Percentiles rank a stretch among this genome's conserved stretches.
These are phyloP conservation scores for Philaenus spumarius DNA, from an alignment of 1,140 invertebrate genomes.

Conservation along the genomic window DNA sequence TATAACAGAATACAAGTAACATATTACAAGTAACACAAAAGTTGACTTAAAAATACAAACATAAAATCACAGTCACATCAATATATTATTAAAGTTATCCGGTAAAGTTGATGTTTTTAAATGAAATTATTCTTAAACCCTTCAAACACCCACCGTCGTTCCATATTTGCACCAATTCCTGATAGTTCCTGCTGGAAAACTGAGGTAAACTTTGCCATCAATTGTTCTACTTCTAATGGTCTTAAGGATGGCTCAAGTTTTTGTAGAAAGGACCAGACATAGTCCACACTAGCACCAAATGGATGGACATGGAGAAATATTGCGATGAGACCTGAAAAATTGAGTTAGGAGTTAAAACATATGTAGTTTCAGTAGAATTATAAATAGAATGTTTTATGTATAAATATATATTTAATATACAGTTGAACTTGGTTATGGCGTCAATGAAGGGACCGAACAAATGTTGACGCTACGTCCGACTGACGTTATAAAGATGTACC, in stretches of 20 bases:
- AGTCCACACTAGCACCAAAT: constrained; percentile 75
- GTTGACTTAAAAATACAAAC: no score
- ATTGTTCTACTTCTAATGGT: constrained; percentile 62
- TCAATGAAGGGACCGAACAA: no score
- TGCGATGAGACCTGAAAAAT: constrained; percentile 59
- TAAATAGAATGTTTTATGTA: not conserved
- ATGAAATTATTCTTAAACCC: constrained; percentile 5
- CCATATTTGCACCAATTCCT: constrained; percentile 45
- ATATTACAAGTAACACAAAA: no score
- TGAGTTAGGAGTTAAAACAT: no score
- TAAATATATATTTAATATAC: no score
- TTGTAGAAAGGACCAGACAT: constrained; percentile 76
- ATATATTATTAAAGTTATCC: no score
- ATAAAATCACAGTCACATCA: no score
- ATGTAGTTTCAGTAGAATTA: constrained; percentile 13
- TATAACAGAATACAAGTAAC: no score
- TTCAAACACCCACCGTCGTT: constrained; percentile 10
- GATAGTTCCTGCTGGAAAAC: constrained; percentile 68
- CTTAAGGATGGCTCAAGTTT: constrained; percentile 60
- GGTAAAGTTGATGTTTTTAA: no score
- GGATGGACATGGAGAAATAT: constrained; percentile 84
- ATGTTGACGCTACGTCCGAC: no score
- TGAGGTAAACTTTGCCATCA: constrained; percentile 65
- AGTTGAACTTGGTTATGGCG: no score
- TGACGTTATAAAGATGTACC: no score